Base-by-base conservation (phyloP, 2,888 invertebrate species). In the Fragum fragum region DNA sequence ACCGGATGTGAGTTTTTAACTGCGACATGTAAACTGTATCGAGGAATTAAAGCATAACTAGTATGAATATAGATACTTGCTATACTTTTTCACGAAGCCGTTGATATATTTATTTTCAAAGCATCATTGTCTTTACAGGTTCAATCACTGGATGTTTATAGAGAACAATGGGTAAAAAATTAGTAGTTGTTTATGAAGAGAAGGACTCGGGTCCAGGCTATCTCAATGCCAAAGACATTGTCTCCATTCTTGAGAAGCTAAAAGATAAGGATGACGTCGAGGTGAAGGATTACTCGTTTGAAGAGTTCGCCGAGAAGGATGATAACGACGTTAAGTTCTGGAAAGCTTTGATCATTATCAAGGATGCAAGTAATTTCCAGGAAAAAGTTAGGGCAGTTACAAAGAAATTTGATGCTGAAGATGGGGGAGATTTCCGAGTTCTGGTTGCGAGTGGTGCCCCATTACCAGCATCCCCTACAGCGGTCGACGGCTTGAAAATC, bases 371-470 rank as follows among this genome's bases (percentile, higher is more conserved):
- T 5, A 26, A 57, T n/a, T 57, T 57, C 11, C 23, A 21, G 23
- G 23, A 57, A 2, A 57, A 57, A 26, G 57, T 57, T n/a, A 2
- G 11, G 23, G 26, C 57, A 5, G 23, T 57, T 9, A 57, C 23
- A 26, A 57, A 57, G 26, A 57, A 57, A 23, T 57, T 57, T 26
- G 57, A 57, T 57, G 18, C 57, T 1, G 57, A 57, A 57, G 57
- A 57, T 7, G 57, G 57, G 3, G 57, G 23, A 5, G 57, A 57
- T 5, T 57, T 26, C 23, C 57, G 57, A 23, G 57, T 57, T 3
- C 57, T 57, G 2, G n/a, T 57, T 5, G 57, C 26, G 7, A 26
- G 57, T 57, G 23, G 57, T 23, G 23, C 21, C 3, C 57, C 57
- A 2, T 14, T 26, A 18, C 57, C 26, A 23, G 21, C 57, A 1